Percentiles rank a stretch among this genome's conserved stretches.
Conservation (phyloP, 2,113 vertebrate species). For the Columba livia region DNA sequence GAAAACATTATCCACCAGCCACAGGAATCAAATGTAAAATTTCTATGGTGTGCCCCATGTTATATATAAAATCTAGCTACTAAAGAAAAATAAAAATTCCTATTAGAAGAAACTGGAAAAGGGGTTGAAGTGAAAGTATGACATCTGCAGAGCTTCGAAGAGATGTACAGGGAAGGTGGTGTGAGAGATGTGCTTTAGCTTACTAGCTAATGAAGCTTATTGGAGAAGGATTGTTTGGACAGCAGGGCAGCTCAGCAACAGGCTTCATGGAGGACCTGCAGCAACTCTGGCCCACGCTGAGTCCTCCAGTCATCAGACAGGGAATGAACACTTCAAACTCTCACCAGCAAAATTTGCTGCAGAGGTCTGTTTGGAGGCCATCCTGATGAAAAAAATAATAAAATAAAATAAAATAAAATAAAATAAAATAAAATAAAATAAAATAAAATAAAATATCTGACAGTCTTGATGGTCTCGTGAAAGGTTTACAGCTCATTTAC, state of each 20-base stretch:
- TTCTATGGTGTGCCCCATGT: background rate
- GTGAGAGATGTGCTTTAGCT: background rate
- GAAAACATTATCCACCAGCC: background rate
- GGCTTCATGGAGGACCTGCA: background rate
- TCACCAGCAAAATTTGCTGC: background rate
- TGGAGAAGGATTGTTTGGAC: background rate
- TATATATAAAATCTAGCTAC: background rate
- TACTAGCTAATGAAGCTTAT: background rate
- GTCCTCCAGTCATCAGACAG: no score
- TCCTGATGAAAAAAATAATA: background rate
- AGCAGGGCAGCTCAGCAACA: background rate
- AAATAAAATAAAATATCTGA: no score
- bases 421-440: no score
- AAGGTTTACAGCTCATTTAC: background rate
- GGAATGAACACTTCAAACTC: background rate
- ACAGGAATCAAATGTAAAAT: background rate
- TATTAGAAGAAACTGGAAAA: background rate
- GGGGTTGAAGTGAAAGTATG: background rate
- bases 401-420: no score
- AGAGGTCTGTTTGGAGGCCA: background rate
- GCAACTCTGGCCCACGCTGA: rapidly evolving
- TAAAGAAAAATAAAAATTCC: conserved; percentile 7
- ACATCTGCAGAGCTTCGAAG: background rate
- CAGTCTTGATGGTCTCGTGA: background rate
- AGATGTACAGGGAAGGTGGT: rapidly evolving